Percentiles rank a stretch among this genome's conserved stretches.
These are phyloP conservation scores for Martes martes DNA, from an alignment of 2,113 vertebrate species.

Conservation along the genomic window DNA sequence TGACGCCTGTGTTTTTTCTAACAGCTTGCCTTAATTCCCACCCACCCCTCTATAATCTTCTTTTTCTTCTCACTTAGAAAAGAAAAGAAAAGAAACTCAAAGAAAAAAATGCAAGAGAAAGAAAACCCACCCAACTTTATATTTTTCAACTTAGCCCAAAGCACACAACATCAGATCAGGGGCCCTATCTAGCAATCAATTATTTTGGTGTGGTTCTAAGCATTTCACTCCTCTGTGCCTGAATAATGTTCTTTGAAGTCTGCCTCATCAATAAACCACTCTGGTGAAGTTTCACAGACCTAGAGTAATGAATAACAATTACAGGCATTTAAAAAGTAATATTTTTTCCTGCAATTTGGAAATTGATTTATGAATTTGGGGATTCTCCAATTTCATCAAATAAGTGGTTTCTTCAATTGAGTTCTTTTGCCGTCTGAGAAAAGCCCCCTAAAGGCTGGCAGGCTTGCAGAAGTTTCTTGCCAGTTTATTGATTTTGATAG, in stretches of 20 bases:
- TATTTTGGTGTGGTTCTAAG: slow-evolving; percentile 41
- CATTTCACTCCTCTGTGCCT: slow-evolving; percentile 10
- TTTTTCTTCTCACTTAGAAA: not conserved
- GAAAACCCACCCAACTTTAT: not conserved
- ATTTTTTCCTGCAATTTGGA: slow-evolving; percentile 81
- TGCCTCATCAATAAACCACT: slow-evolving; percentile 80
- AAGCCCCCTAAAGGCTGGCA: slow-evolving; percentile 70
- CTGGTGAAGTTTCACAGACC: slow-evolving; percentile 76
- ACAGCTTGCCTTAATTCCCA: not conserved
- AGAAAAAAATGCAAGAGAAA: not conserved
- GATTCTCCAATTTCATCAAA: slow-evolving; percentile 82
- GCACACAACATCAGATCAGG: slow-evolving; percentile 54
- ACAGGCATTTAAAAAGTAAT: slow-evolving; percentile 82
- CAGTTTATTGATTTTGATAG: slow-evolving; percentile 76
- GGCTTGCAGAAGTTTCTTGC: slow-evolving; percentile 26
- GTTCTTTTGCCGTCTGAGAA: slow-evolving; percentile 72
- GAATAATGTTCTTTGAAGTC: slow-evolving; percentile 80
- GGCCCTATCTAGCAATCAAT: slow-evolving; percentile 42
- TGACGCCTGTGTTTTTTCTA: not conserved
- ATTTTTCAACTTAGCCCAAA: slow-evolving; percentile 72
- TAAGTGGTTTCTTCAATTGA: slow-evolving; percentile 80
- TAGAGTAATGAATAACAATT: slow-evolving; percentile 85
- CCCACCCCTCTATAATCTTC: not conserved
- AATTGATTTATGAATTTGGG: slow-evolving; percentile 83
- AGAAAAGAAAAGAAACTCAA: not conserved